phyloP scores from a whole-genome alignment of 2,888 invertebrate species.

The Actias luna region DNA sequence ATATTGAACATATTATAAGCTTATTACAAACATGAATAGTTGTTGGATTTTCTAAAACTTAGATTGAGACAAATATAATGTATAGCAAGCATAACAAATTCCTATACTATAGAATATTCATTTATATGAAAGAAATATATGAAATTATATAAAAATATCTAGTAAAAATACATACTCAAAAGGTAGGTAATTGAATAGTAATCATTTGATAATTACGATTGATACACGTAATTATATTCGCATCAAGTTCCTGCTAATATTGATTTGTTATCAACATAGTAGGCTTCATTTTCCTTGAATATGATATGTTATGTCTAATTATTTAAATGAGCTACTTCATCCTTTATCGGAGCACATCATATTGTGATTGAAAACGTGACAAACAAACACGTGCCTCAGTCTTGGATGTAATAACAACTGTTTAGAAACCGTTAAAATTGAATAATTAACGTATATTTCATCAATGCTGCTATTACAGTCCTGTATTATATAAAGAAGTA shows the following conservation, averaged over 20 bases:
- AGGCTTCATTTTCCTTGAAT: slow-evolving; percentile 1
- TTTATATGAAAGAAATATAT: too few species aligned
- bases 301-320: not conserved
- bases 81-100: too few species aligned
- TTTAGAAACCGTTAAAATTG: not conserved
- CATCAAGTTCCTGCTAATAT: not conserved
- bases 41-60: too few species aligned
- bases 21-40: too few species aligned
- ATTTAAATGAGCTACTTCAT: not conserved
- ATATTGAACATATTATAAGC: too few species aligned
- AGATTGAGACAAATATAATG: too few species aligned
- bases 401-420: not conserved
- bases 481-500: too few species aligned
- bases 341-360: not conserved
- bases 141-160: too few species aligned
- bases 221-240: not conserved
- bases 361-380: not conserved
- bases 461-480: not conserved
- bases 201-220: not conserved
- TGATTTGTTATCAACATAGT: not conserved
- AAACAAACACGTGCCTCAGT: not conserved
- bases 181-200: not conserved
- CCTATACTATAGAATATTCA: too few species aligned
- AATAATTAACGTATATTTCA: not conserved
- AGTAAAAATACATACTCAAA: not conserved